Evolutionary conservation across 2,888 invertebrate species (phyloP).

Genomic region (Sisyra terminalis): DNA sequence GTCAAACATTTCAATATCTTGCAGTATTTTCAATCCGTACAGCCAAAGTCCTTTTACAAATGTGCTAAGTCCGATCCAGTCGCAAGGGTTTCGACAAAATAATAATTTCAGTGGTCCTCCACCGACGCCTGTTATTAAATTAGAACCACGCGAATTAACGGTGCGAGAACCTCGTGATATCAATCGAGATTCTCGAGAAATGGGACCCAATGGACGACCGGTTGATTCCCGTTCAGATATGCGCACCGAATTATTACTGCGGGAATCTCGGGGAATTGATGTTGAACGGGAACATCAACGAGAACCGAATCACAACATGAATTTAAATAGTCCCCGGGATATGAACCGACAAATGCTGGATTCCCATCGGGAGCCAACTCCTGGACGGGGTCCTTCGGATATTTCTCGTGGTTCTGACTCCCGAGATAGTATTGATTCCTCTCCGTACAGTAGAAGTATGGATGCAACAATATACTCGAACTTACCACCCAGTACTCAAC

Average conservation of each 20-base stretch:
- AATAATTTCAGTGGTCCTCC: slow-evolving; percentile 10
- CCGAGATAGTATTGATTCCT: slow-evolving; percentile 16
- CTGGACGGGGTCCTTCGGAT: slow-evolving; percentile 32
- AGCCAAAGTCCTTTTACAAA: not conserved
- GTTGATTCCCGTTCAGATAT: slow-evolving; percentile 14
- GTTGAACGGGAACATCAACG: not conserved
- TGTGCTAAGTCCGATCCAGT: not conserved
- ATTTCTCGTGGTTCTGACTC: slow-evolving; percentile 30
- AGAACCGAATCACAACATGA: slow-evolving; percentile 1
- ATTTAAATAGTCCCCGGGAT: not conserved
- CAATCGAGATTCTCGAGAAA: slow-evolving; percentile 3
- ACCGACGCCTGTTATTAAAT: slow-evolving; percentile 20
- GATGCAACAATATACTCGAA: not conserved
- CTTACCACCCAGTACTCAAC: not conserved
- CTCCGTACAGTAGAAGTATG: not conserved
- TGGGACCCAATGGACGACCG: slow-evolving; percentile 12
- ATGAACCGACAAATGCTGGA: not conserved
- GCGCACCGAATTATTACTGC: slow-evolving; percentile 10
- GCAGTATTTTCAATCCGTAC: slow-evolving; percentile 1
- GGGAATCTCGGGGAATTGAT: slow-evolving; percentile 9
- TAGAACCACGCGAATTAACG: slow-evolving; percentile 22
- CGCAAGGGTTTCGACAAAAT: not conserved
- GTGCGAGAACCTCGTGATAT: slow-evolving; percentile 14
- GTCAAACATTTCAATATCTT: not conserved
- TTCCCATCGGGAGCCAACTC: slow-evolving; percentile 17